These are phyloP conservation scores for Drosophila pruinosa DNA, from an alignment of 1,140 invertebrate genomes.

Conservation along the genomic window DNA sequence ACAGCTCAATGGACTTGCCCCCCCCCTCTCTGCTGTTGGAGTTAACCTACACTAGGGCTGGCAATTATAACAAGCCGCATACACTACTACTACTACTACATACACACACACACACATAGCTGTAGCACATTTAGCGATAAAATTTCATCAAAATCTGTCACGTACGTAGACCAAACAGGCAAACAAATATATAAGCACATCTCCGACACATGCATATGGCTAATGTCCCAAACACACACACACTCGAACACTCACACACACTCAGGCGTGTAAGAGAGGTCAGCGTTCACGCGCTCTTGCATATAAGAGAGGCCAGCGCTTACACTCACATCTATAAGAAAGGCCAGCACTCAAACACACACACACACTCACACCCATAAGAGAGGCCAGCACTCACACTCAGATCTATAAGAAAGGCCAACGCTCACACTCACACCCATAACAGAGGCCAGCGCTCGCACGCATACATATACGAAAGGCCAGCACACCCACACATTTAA, in stretches of 20 bases:
- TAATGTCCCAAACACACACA: not conserved
- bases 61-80: conserved; percentile 55
- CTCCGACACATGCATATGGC: not conserved
- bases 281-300: too few relatives aligned
- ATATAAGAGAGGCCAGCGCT: too few relatives aligned
- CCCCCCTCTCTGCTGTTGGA: too few relatives aligned
- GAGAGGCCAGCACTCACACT: too few relatives aligned
- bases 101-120: conserved; percentile 30
- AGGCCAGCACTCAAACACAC: not conserved
- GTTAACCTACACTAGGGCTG: conserved; percentile 19
- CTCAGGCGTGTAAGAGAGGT: too few relatives aligned
- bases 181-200: conserved; percentile 14
- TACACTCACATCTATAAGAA: not conserved
- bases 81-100: not conserved
- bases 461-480: conserved; percentile 5
- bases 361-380: conserved; percentile 11
- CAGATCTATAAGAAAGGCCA: too few relatives aligned
- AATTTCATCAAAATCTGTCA: conserved; percentile 76
- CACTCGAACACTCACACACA: not conserved
- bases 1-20: conserved; percentile 17
- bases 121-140: conserved; percentile 31
- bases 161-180: conserved; percentile 42
- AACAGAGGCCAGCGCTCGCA: too few relatives aligned
- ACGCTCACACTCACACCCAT: not conserved
- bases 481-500: conserved; percentile 55